A percentile compares a stretch with the other conserved stretches of the same genome.
phyloP scores from a whole-genome alignment of 2,113 vertebrate species.

The Chascanopsetta lugubris region DNA sequence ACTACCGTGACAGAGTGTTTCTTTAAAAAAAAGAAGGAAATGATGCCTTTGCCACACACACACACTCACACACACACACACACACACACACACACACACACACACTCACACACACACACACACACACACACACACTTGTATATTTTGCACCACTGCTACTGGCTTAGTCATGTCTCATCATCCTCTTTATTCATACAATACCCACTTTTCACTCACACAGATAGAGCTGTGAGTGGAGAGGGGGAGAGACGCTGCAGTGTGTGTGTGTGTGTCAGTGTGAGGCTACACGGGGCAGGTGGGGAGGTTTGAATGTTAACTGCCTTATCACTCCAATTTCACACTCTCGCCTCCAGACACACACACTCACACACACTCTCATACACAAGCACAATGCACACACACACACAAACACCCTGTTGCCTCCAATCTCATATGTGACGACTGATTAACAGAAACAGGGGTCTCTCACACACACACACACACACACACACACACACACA shows the following conservation, averaged over 20 bases:
- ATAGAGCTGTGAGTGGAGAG: conserved; percentile 12
- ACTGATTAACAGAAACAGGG: conserved; percentile 63
- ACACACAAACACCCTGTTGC: conserved; percentile 67
- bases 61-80: conserved; percentile 3
- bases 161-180: conserved; percentile 48
- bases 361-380: conserved; percentile 31
- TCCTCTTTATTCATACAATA: conserved; percentile 43
- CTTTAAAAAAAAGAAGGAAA: conserved; percentile 29
- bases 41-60: not conserved
- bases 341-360: conserved; percentile 58
- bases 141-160: not conserved
- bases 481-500: conserved; percentile 21
- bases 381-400: conserved; percentile 46
- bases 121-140: not conserved
- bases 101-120: not conserved
- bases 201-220: conserved; percentile 2
- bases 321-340: conserved; percentile 77
- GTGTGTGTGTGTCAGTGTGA: not conserved
- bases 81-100: conserved; percentile 4
- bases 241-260: not conserved
- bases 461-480: not conserved
- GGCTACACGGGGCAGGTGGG: conserved; percentile 39
- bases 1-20: conserved; percentile 41
- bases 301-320: conserved; percentile 66
- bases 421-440: conserved; percentile 55